Percentiles rank a stretch among this genome's conserved stretches.
These are phyloP conservation scores for Caenorhabditis sp. DNA, from an alignment of 2,888 invertebrate genomes.

Conservation along the genomic window DNA sequence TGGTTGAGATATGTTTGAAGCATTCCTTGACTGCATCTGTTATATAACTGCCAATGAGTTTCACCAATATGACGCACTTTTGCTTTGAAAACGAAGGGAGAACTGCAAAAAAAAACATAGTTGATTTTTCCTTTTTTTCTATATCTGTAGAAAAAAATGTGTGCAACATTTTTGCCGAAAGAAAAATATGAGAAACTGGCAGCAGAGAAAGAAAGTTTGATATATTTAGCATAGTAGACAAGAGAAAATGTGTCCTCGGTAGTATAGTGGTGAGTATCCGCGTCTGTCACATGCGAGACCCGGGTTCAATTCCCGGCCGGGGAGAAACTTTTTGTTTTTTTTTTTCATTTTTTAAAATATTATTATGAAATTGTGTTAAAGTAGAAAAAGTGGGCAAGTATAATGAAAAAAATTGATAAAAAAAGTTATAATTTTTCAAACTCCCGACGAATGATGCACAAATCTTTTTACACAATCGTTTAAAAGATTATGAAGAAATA, in stretches of 20 bases:
- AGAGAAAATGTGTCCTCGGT: constrained; percentile 53
- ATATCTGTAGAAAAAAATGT: no score
- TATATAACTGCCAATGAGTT: constrained; percentile 48
- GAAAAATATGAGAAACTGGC: not conserved
- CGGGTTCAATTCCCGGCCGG: constrained; percentile 69
- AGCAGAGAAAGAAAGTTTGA: not conserved
- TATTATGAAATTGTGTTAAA: not conserved
- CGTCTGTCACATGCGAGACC: constrained; percentile 70
- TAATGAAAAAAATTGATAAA: no score
- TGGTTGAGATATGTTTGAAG: constrained; percentile 41
- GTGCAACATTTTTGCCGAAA: not conserved
- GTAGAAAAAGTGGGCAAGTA: not conserved
- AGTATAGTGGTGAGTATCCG: constrained; percentile 69
- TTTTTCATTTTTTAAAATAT: not conserved
- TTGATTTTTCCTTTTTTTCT: not conserved
- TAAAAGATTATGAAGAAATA: no score
- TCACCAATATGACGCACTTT: constrained; percentile 18
- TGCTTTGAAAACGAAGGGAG: constrained; percentile 8
- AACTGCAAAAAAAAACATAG: constrained; percentile 7
- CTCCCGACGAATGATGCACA: no score
- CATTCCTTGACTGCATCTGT: constrained; percentile 44
- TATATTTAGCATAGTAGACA: not conserved
- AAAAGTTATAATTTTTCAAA: no score
- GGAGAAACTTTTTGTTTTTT: constrained; percentile 49
- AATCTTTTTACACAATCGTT: no score